Conservation (phyloP, 2,113 vertebrate species). For the Pristiophorus japonicus region DNA sequence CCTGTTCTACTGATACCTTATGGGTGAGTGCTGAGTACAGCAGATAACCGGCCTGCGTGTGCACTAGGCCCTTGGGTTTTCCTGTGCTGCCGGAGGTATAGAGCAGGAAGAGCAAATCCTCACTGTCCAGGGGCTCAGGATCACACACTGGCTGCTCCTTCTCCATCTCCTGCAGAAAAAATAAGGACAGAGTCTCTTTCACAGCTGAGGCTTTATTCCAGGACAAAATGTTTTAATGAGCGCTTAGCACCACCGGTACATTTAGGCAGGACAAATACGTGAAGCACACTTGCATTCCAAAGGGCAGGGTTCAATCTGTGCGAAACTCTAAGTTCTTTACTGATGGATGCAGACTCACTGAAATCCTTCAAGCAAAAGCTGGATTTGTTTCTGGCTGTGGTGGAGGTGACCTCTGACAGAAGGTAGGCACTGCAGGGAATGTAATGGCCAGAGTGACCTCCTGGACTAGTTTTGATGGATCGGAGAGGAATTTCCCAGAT, state of each 20-base stretch:
- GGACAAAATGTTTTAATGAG: not conserved
- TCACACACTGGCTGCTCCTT: constrained; percentile 58
- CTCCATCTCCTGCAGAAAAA: constrained; percentile 67
- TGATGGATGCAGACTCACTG: no score
- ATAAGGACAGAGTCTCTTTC: not conserved
- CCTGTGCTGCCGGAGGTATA: constrained; percentile 87
- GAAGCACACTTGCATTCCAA: not conserved
- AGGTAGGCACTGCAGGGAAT: no score
- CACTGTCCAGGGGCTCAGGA: constrained; percentile 76
- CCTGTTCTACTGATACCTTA: constrained; percentile 60
- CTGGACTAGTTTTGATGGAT: no score
- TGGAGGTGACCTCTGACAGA: no score
- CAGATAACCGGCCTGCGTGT: constrained; percentile 85
- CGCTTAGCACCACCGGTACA: not conserved
- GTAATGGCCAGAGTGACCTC: no score
- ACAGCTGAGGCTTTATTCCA: not conserved
- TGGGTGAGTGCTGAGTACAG: constrained; percentile 75
- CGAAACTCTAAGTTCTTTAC: no score
- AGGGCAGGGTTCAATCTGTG: not conserved
- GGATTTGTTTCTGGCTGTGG: no score
- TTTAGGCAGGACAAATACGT: not conserved
- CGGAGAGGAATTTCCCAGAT: no score
- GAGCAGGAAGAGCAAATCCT: constrained; percentile 78
- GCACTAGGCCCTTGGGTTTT: constrained; percentile 78
- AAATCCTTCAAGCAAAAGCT: no score